phyloP scores from a whole-genome alignment of 2,797 vertebrate genomes.

The Rhinophrynus dorsalis region DNA sequence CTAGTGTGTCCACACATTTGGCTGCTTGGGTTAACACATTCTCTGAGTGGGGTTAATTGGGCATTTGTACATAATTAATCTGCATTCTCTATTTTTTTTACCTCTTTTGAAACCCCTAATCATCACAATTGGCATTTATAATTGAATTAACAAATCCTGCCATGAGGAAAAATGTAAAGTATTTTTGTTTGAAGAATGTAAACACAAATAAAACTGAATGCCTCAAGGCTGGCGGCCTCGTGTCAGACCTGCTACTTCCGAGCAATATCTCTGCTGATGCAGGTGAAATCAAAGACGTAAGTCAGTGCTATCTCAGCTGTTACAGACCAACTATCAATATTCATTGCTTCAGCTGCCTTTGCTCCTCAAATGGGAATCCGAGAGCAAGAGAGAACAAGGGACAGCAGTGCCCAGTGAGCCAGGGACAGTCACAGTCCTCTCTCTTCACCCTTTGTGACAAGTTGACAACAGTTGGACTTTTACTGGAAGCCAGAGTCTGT shows the following conservation, averaged over 20 bases:
- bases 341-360: slow-evolving; percentile 68
- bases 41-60: no score
- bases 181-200: slow-evolving; percentile 7
- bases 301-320: slow-evolving; percentile 69
- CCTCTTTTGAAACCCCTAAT: no score
- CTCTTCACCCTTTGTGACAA: slow-evolving; percentile 22
- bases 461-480: slow-evolving; percentile 50
- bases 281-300: slow-evolving; percentile 76
- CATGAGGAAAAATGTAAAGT: no score
- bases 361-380: slow-evolving; percentile 58
- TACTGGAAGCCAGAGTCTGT: slow-evolving; percentile 54
- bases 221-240: slow-evolving; percentile 22
- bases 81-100: no score
- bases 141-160: no score
- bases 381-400: slow-evolving; percentile 35
- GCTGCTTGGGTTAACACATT: no score
- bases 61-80: no score
- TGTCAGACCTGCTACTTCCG: slow-evolving; percentile 40
- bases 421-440: slow-evolving; percentile 21
- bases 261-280: slow-evolving; percentile 62
- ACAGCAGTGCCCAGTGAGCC: slow-evolving; percentile 55
- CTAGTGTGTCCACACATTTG: no score
- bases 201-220: neutral
- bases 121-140: no score
- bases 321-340: slow-evolving; percentile 66